Evolutionary conservation across 2,113 vertebrate genomes (phyloP).

Genomic region (Daubentonia madagascariensis): DNA sequence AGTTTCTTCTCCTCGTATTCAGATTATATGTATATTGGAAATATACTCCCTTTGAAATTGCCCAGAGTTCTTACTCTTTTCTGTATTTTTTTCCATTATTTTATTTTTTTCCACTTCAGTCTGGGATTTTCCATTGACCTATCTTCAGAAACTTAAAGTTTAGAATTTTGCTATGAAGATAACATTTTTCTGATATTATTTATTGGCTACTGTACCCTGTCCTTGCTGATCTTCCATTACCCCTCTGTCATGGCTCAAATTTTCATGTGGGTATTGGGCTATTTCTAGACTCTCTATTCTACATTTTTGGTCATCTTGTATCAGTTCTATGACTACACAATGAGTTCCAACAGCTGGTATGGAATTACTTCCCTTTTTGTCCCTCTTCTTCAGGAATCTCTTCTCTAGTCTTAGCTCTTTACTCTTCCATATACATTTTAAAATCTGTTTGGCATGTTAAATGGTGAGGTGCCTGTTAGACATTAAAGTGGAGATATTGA

Average conservation of each 20-base stretch:
- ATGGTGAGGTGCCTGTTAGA: not conserved
- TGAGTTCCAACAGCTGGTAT: not conserved
- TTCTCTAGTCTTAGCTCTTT: not conserved
- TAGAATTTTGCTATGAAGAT: not conserved
- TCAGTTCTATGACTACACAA: not conserved
- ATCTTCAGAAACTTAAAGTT: not conserved
- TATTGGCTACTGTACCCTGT: not conserved
- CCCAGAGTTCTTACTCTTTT: not conserved
- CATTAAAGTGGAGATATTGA: not conserved
- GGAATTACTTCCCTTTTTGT: not conserved
- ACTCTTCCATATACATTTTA: not conserved
- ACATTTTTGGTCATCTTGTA: not conserved
- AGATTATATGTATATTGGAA: not conserved
- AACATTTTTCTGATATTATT: not conserved
- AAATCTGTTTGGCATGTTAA: not conserved
- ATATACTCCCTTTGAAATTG: not conserved
- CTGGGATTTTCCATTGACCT: not conserved
- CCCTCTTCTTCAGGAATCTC: not conserved
- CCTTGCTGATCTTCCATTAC: not conserved
- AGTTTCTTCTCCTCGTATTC: not conserved
- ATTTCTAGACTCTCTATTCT: no score
- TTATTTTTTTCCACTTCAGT: not conserved
- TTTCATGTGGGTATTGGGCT: not conserved
- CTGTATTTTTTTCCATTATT: no score
- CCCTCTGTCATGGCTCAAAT: not conserved